Evolutionary conservation across 2,113 vertebrate genomes (phyloP), one percentile per base, ranked within the genome.

Genomic region (Motacilla tschutschensis): DNA sequence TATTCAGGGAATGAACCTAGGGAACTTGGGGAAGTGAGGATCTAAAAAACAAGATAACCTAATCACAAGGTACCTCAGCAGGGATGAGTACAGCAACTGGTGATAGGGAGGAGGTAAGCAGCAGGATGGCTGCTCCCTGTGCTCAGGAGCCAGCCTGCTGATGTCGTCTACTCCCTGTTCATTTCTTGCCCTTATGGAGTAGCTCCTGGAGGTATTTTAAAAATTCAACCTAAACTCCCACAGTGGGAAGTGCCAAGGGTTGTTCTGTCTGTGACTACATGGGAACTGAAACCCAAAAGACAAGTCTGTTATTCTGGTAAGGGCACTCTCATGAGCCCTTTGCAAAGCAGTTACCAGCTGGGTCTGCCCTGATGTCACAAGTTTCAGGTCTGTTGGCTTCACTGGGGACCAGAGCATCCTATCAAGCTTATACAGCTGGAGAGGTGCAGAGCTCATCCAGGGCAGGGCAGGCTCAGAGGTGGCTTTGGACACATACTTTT

Each of bases 161-260:
- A 18, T n/a, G 9, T 14, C 29, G 5, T 21, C 43, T 70, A 2
- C 40, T 73, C n/a, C 29, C 38, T 65, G 14, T 18, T 48, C 1
- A 3, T 58, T 9, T 8, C 53, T 77, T 70, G 16, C n/a, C 6
- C 33, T 82, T n/a, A 13, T 0, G 0, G 24, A 14, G 4, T 44
- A 36, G 7, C 6, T 87, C 25, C 25, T 31, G 14, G 15, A 70
- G 4, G 8, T 21, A 59, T 70, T 77, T 76, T 8, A 14, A 70
- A 87, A 54, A 43, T 47, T 43, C 40, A 33, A 0, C 26, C 8
- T 5, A 1, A 46, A 60, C 48, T 53, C 9, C 29, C 24, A 4
- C 29, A 54, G 19, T 17, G 6, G 20, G 43, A 83, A 76, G 17
- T 21, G 41, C 6, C 22, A 51, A 69, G n/a, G 4, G 3, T 62